A percentile compares a stretch with the other conserved stretches of the same genome.
These are phyloP conservation scores for Galeopsomyia nigrocyanea DNA, from an alignment of 2,888 invertebrate species.

Conservation along the genomic window DNA sequence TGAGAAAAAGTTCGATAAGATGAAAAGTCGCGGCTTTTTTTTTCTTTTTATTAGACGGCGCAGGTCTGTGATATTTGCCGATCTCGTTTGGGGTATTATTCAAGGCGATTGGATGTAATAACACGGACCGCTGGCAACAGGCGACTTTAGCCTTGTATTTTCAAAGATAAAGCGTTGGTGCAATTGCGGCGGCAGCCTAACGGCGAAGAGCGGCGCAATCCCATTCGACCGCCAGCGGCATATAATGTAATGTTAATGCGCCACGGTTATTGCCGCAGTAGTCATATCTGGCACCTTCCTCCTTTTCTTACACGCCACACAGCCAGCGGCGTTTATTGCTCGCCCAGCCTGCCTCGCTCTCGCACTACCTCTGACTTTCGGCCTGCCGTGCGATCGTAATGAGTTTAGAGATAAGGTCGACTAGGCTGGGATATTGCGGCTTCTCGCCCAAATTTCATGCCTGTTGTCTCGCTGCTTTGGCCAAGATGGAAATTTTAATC, in stretches of 20 bases:
- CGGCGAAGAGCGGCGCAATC: slow-evolving; percentile 20
- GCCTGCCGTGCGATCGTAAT: slow-evolving; percentile 7
- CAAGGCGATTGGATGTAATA: slow-evolving; percentile 51
- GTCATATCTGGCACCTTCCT: slow-evolving; percentile 10
- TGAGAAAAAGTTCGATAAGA: too few relatives aligned
- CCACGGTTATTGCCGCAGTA: slow-evolving; percentile 7
- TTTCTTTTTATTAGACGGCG: too few relatives aligned
- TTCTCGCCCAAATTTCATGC: too few relatives aligned
- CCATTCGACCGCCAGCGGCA: slow-evolving; percentile 23
- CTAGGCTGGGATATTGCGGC: too few relatives aligned
- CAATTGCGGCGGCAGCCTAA: slow-evolving; percentile 23
- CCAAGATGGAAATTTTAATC: too few relatives aligned
- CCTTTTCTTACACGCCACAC: slow-evolving; percentile 10
- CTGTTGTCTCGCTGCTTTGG: too few relatives aligned
- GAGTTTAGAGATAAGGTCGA: slow-evolving; percentile 22
- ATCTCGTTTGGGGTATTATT: slow-evolving; percentile 43
- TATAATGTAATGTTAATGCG: slow-evolving; percentile 44
- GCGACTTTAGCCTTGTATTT: slow-evolving; percentile 34
- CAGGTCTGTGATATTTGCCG: too few relatives aligned
- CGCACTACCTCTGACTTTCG: too few relatives aligned
- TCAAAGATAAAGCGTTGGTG: slow-evolving; percentile 15
- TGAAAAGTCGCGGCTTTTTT: too few relatives aligned
- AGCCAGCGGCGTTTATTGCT: slow-evolving; percentile 2
- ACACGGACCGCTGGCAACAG: slow-evolving; percentile 47
- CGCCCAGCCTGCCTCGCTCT: background rate